phyloP scores from a whole-genome alignment of 2,797 vertebrate species.

The Perodicticus potto region DNA sequence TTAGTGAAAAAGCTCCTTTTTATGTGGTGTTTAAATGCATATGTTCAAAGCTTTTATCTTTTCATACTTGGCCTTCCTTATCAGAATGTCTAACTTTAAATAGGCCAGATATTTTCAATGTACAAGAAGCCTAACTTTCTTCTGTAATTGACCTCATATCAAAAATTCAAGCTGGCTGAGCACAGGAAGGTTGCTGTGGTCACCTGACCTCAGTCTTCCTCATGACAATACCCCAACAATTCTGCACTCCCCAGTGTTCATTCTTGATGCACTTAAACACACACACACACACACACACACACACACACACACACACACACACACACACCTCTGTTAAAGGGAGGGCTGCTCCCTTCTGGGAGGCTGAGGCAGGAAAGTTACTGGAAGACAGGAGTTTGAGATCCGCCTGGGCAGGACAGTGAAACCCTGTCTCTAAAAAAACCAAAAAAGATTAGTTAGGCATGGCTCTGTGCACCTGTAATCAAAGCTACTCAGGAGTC shows the following conservation, averaged over 20 bases:
- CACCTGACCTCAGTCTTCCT: neutral
- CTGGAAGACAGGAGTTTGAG: too few relatives aligned
- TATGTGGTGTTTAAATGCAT: constrained; percentile 10
- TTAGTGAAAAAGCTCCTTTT: neutral
- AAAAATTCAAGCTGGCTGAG: neutral
- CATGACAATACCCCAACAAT: neutral
- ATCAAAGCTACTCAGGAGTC: too few relatives aligned
- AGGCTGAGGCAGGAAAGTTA: too few relatives aligned
- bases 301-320: too few relatives aligned
- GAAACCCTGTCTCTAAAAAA: too few relatives aligned
- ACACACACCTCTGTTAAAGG: too few relatives aligned
- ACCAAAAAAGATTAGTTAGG: too few relatives aligned
- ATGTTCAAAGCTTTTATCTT: neutral
- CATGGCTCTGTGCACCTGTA: too few relatives aligned
- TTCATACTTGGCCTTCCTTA: neutral
- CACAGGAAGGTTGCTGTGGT: neutral
- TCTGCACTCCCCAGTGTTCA: neutral
- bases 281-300: too few relatives aligned
- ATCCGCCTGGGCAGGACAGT: too few relatives aligned
- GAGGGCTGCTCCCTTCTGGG: too few relatives aligned
- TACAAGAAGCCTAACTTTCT: constrained; percentile 1
- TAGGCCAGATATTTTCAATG: neutral
- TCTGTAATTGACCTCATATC: neutral
- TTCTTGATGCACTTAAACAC: too few relatives aligned
- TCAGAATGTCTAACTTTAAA: constrained; percentile 13